Evolutionary conservation across 2,888 invertebrate species (phyloP), one percentile per base, ranked within the genome.

Genomic region (Uropetala carovei): DNA sequence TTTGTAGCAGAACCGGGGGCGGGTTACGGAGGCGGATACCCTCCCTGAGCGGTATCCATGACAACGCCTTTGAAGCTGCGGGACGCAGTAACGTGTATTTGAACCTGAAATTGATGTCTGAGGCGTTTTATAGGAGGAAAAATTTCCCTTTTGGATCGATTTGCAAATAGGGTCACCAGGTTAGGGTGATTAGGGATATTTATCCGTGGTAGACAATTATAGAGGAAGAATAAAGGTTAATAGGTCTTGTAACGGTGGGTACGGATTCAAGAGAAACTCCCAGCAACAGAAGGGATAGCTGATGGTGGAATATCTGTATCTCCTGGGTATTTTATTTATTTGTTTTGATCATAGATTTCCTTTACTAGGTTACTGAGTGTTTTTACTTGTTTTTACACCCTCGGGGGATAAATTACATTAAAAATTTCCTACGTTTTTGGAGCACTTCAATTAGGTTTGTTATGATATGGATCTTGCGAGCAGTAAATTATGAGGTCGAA

Each of bases 11-110:
- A 83, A 57, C 7, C 9, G 83, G 64, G 16, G 58, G 59, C 13
- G 57, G 16, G 59, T 27, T 0, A 58, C 9, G 58, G 58, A 16
- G 60, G 86, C 22, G 60, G 59, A 27, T 60, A 30, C 59, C 30
- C 14, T 60, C 59, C 30, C 14, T 60, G 59, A 30, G 27, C 86
- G 59, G 86, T 86, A 27, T 86, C 60, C 86, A 86, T 86, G 86
- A 18, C 16, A 30, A 59, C 86, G 86, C 27, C 18, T 60, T 60
- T 60, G 27, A 86, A 86, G 60, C 86, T 86, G 60, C 86, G 27
- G 86, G 59, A 86, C 59, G 59, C 84, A 43, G 18, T 58, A 58
- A 22, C 85, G 86, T 27, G 14, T 60, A 27, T 86, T 27, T 30
- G 60, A 59, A 60, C 14, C 85, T 1, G 27, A 58, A n/a, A 86